These are phyloP conservation scores for Odontamblyopus lacepedii DNA, from an alignment of 2,797 vertebrate species.

Conservation along the genomic window DNA sequence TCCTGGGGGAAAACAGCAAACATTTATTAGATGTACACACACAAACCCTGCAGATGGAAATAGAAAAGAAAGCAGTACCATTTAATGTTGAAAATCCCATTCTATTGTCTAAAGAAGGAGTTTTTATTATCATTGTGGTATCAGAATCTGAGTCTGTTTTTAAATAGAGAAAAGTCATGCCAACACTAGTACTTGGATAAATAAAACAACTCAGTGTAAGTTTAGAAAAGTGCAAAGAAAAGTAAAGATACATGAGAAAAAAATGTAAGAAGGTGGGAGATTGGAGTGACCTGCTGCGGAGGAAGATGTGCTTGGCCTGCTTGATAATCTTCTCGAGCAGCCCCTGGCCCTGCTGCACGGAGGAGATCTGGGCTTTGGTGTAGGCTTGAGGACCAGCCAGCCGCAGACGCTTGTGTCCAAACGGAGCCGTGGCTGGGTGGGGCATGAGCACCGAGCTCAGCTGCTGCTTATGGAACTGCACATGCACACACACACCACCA, in stretches of 20 bases:
- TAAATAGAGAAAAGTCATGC: too few species aligned
- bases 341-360: constrained; percentile 89
- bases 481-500: background rate
- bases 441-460: constrained; percentile 93
- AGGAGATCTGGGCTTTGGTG: constrained; percentile 89
- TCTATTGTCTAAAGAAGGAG: too few species aligned
- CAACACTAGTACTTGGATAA: background rate
- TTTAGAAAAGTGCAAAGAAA: background rate
- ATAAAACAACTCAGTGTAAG: background rate
- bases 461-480: constrained; percentile 95
- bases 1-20: constrained; percentile 52
- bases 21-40: too few species aligned
- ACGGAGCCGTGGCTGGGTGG: constrained; percentile 92
- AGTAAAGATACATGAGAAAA: too few species aligned
- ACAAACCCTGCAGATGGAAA: too few species aligned
- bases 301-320: constrained; percentile 97
- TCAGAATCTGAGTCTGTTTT: too few species aligned
- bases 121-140: too few species aligned
- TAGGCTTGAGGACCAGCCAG: constrained; percentile 92
- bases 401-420: constrained; percentile 92
- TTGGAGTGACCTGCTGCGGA: constrained; percentile 86
- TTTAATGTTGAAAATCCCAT: too few species aligned
- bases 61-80: too few species aligned
- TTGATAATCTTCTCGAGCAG: constrained; percentile 98
- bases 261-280: background rate